Conservation (phyloP, 2,113 vertebrate species). For the Prochilodus magdalenae region DNA sequence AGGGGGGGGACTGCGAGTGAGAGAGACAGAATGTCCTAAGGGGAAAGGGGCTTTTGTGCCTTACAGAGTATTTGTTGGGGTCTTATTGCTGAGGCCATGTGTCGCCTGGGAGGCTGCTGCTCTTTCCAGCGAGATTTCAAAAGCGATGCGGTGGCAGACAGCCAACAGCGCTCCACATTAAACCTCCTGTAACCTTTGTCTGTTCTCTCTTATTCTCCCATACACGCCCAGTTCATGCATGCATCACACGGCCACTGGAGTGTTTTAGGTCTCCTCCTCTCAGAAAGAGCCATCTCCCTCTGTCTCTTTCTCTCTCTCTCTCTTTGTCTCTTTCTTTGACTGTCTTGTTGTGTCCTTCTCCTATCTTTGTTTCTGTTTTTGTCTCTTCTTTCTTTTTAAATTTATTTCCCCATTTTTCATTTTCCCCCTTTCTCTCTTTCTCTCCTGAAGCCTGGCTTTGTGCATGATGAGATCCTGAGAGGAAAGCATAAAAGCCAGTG, state of each 20-base stretch:
- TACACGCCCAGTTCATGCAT: neutral
- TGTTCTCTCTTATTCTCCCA: slow-evolving; percentile 12
- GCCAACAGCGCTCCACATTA: slow-evolving; percentile 39
- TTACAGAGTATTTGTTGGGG: slow-evolving; percentile 63
- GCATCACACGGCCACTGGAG: slow-evolving; percentile 2
- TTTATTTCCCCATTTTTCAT: neutral
- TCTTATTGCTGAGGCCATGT: slow-evolving; percentile 69
- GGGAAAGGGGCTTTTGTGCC: slow-evolving; percentile 68
- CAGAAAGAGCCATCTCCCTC: neutral
- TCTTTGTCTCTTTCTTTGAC: neutral
- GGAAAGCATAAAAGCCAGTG: neutral
- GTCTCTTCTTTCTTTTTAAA: neutral
- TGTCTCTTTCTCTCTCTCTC: neutral
- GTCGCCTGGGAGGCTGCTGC: slow-evolving; percentile 64
- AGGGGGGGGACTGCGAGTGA: neutral
- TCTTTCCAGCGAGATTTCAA: slow-evolving; percentile 67
- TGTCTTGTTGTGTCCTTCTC: neutral
- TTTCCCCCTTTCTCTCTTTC: neutral
- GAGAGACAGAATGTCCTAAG: slow-evolving; percentile 37
- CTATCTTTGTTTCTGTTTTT: neutral
- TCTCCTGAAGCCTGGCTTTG: neutral
- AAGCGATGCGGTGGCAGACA: slow-evolving; percentile 53
- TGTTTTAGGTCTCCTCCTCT: slow-evolving; percentile 29
- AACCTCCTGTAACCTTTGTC: slow-evolving; percentile 46
- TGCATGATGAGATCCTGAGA: neutral